Evolutionary conservation across 2,888 invertebrate genomes (phyloP), one percentile per base, ranked within the genome.

Genomic region (Lycaena phlaeas): DNA sequence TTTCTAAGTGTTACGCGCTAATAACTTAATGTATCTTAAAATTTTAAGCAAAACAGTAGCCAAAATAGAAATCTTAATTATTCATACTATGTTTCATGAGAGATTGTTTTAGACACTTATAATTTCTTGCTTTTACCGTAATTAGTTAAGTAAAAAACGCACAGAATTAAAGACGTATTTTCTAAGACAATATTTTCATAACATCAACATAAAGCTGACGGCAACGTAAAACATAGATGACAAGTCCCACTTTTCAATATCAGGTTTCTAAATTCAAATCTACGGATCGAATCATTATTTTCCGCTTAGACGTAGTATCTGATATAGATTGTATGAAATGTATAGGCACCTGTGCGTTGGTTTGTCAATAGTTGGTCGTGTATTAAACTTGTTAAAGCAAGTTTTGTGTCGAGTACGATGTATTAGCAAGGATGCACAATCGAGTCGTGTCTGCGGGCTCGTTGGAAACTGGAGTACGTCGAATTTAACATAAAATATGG

Each of bases 401-500:
- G 22, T 22, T 22, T 22, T 22, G 41, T 36, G 25, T 36, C 26
- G 14, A 14, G 28, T 26, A 18, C 52, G 52, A 57, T 56, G 56
- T 54, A 54, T 55, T 53, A 46, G 63, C 68, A 76, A 73, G 71
- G 77, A 78, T 76, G 61, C 63, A 74, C 70, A 45, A 69, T 74
- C 71, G 70, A 72, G 61, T 79, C 71, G 71, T 68, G 70, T 66
- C 69, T 68, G 58, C 58, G 57, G 58, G 62, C 56, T 46, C 42
- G 52, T 52, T 54, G 42, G 60, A 61, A 64, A 65, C 64, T 62
- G 54, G 62, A 64, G 63, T 70, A 67, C 63, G 61, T 70, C 63
- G 60, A 69, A 71, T 69, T 64, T 62, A 66, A 64, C 65, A 57
- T 76, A 64, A 81, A 75, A 73, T 75, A 77, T 72, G 55, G 64